These are phyloP conservation scores for Neomonachus schauinslandi DNA, from an alignment of 2,113 vertebrate genomes.

Conservation along the genomic window DNA sequence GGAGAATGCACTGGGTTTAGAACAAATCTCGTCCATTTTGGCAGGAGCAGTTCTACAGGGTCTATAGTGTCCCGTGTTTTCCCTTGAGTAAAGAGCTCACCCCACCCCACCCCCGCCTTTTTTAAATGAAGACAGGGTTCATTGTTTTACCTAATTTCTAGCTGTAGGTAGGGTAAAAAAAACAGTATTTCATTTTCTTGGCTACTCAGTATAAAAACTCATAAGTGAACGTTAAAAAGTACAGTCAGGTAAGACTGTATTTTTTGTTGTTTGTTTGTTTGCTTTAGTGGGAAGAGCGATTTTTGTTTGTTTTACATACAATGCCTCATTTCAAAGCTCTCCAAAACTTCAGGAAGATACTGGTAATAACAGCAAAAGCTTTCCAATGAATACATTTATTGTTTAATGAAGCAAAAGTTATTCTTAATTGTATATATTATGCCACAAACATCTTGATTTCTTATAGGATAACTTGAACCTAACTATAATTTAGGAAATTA, in stretches of 20 bases:
- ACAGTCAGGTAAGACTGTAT: not conserved
- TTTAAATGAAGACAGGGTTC: not conserved
- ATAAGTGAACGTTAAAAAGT: not conserved
- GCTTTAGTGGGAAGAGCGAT: not conserved
- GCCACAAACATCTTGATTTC: not conserved
- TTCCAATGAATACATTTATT: not conserved
- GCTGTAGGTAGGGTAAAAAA: not conserved
- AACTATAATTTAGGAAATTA: not conserved
- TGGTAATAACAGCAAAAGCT: not conserved
- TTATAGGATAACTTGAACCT: not conserved
- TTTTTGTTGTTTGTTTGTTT: not conserved
- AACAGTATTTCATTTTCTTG: not conserved
- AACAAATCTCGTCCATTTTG: not conserved
- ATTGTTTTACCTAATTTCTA: conserved; percentile 21
- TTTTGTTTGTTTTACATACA: not conserved
- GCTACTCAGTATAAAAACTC: not conserved
- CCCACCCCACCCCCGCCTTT: not conserved
- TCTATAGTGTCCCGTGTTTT: not conserved
- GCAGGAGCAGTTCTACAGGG: not conserved
- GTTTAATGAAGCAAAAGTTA: not conserved
- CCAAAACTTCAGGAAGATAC: not conserved
- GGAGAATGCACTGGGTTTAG: not conserved
- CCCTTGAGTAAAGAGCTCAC: not conserved
- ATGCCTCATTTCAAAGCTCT: not conserved
- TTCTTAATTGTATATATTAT: not conserved